Percentiles rank a stretch among this genome's conserved stretches.
These are phyloP conservation scores for Micronycteris hirsuta DNA, from an alignment of 2,113 vertebrate species.

Conservation along the genomic window DNA sequence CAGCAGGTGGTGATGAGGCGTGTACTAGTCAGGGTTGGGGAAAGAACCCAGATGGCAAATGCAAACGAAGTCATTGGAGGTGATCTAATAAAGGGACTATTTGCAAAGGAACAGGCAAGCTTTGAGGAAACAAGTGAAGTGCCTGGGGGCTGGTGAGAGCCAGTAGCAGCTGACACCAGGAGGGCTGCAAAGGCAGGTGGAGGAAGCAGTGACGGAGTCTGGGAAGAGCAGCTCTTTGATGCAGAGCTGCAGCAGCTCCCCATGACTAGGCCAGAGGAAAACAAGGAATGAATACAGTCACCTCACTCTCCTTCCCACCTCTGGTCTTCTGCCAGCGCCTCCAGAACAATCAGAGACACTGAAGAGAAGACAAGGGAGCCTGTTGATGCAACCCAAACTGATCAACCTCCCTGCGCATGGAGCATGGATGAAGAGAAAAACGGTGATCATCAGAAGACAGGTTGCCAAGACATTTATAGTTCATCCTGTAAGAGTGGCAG, in stretches of 20 bases:
- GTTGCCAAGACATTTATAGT: not conserved
- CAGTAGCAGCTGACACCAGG: accelerated
- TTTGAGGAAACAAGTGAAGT: not conserved
- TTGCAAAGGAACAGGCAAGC: not conserved
- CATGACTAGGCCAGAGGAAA: not conserved
- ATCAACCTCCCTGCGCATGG: not conserved
- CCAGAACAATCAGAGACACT: not conserved
- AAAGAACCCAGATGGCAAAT: not conserved
- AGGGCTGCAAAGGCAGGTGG: not conserved
- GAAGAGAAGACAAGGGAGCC: not conserved
- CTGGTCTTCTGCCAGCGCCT: not conserved
- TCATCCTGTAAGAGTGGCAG: not conserved
- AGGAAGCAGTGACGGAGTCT: not conserved
- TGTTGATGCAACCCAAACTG: accelerated
- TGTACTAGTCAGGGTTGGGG: not conserved
- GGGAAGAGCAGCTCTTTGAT: not conserved
- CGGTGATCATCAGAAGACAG: not conserved
- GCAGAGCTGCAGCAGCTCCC: not conserved
- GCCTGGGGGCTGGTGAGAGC: not conserved
- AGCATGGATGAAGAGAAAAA: not conserved
- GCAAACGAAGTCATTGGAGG: not conserved
- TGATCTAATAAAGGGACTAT: not conserved
- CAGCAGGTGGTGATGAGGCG: not conserved
- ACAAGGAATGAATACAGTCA: too few relatives aligned
- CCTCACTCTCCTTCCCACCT: not conserved